A percentile compares a stretch with the other conserved stretches of the same genome.
Evolutionary conservation across 2,888 invertebrate genomes (phyloP).

Genomic region (Nymphalis polychloros): DNA sequence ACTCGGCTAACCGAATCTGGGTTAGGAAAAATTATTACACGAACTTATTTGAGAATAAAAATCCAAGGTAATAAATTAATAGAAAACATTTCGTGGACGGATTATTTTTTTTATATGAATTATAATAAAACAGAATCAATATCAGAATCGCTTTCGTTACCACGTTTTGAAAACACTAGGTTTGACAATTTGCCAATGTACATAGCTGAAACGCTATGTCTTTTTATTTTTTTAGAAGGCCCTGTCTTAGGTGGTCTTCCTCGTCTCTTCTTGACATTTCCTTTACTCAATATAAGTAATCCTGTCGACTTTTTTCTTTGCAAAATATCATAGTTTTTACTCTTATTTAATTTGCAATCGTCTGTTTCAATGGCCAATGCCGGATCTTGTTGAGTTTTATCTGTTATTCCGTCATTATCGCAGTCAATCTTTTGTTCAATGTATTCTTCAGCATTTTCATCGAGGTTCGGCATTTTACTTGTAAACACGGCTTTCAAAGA

Average conservation of each 20-base stretch:
- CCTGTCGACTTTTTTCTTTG: not conserved
- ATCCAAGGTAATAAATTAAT: not conserved
- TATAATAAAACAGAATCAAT: conserved; percentile 1
- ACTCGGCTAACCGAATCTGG: conserved; percentile 32
- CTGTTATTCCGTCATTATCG: conserved; percentile 5
- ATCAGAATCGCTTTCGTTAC: conserved; percentile 24
- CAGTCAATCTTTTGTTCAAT: conserved; percentile 26
- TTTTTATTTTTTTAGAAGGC: conserved; percentile 27
- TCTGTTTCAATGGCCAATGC: not conserved
- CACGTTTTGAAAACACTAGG: conserved; percentile 7
- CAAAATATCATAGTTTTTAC: not conserved
- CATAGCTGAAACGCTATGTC: conserved; percentile 14
- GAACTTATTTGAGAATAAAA: not conserved
- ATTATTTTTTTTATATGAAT: not conserved
- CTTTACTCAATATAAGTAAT: not conserved
- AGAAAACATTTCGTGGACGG: no score
- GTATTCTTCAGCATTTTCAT: conserved; percentile 33
- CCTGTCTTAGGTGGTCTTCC: conserved; percentile 23
- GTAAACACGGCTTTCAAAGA: conserved; percentile 49
- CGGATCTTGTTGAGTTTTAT: not conserved
- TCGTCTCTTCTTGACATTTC: conserved; percentile 23
- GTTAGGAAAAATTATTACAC: conserved; percentile 19
- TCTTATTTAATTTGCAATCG: conserved; percentile 1
- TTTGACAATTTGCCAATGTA: conserved; percentile 31
- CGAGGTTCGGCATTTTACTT: conserved; percentile 33